Conservation (phyloP, 2,113 vertebrate species). For the Psammodynastes pulverulentus region DNA sequence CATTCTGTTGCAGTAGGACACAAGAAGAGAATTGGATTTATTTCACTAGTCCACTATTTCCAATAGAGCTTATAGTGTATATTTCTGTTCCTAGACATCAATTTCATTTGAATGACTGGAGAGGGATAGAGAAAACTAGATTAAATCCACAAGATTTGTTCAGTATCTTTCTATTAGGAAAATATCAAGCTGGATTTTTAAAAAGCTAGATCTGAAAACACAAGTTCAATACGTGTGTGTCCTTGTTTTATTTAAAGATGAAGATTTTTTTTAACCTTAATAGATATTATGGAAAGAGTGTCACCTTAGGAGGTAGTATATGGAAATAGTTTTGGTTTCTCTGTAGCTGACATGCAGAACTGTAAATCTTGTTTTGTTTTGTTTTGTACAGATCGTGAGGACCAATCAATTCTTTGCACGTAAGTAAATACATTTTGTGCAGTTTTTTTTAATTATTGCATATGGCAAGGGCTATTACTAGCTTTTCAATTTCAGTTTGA, state of each 20-base stretch:
- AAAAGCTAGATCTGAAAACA: neutral
- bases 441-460: neutral
- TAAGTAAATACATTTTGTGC: conserved; percentile 72
- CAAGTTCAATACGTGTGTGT: neutral
- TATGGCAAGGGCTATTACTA: neutral
- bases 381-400: conserved; percentile 86
- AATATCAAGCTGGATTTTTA: neutral
- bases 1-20: neutral
- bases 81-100: neutral
- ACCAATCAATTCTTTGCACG: conserved; percentile 99
- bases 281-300: neutral
- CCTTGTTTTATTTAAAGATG: neutral
- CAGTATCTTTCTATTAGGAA: neutral
- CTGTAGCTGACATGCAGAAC: neutral
- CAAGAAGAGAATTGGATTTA: neutral
- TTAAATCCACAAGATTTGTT: neutral
- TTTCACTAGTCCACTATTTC: neutral
- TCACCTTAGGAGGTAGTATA: neutral
- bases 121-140: neutral
- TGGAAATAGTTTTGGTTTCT: neutral
- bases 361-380: conserved; percentile 46
- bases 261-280: neutral
- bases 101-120: neutral
- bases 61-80: neutral
- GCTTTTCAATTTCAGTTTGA: neutral